These are phyloP conservation scores for Sebastes elongatus DNA, from an alignment of 2,797 vertebrate genomes.

Conservation along the genomic window DNA sequence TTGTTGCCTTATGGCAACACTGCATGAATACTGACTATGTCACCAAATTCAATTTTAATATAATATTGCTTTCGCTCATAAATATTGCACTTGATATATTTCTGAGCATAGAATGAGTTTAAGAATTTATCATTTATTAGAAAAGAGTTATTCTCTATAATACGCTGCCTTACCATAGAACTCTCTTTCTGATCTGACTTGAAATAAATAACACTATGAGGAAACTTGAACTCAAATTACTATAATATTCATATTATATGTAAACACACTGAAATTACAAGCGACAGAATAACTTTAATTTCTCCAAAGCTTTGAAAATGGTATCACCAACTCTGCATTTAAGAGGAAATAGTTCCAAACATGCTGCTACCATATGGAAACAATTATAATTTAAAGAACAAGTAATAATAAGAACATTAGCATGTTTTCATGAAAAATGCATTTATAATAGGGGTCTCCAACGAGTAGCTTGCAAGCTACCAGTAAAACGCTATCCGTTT, in stretches of 20 bases:
- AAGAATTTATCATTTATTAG: conserved; percentile 6
- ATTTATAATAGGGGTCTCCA: background rate
- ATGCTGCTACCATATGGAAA: background rate
- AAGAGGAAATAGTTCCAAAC: conserved; percentile 2
- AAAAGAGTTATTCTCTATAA: background rate
- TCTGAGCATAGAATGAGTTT: background rate
- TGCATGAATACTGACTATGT: conserved; percentile 15
- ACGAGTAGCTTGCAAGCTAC: background rate
- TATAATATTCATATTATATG: background rate
- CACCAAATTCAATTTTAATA: conserved; percentile 19
- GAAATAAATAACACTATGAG: background rate
- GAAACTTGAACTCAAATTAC: background rate
- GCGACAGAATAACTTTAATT: background rate
- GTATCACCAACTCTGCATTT: background rate
- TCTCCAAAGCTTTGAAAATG: conserved; percentile 12
- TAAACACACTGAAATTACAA: background rate
- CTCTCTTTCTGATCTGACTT: background rate
- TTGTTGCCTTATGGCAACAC: conserved; percentile 2
- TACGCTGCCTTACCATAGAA: background rate
- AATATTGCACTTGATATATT: conserved; percentile 36
- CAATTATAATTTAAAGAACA: background rate
- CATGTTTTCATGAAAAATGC: background rate
- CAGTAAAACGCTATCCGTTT: too few species aligned
- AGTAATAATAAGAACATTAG: background rate
- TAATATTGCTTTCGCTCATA: conserved; percentile 30